Evolutionary conservation across 2,888 invertebrate species (phyloP), one percentile per base, ranked within the genome.

Genomic region (Lepidonotus clava): DNA sequence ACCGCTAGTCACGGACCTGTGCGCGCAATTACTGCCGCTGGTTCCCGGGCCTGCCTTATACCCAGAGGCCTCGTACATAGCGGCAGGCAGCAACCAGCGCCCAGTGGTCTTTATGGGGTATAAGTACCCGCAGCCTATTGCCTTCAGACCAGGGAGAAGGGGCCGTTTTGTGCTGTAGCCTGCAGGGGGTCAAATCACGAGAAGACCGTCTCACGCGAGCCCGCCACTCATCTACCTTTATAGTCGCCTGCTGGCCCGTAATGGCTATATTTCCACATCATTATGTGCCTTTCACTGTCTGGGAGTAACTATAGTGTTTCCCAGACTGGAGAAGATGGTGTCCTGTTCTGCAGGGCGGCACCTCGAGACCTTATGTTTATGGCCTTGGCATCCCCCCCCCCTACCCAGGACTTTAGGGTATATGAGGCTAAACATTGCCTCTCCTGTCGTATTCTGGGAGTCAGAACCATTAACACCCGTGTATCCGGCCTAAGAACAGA

Each of bases 261-360:
- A 61, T 61, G 61, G 61, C 61, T 61, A 61, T 61, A 61, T 61
- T 61, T 61, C 61, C 28, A 61, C 61, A 24, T 61, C 61, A 32
- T 61, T 61, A 61, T 61, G 61, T 24, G 11, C 28, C 61, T 61
- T 28, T 61, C 61, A 61, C 61, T 0, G 24, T 24, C 61, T 11
- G 28, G 1, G 0, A 24, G 61, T 32, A 24, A 24, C 53, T 11
- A 11, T 11, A 53, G 2, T 2, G 53, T n/a, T n/a, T n/a, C n/a
- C n/a, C n/a, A n/a, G n/a, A n/a, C n/a, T n/a, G n/a, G n/a, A n/a
- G n/a, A n/a, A n/a, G n/a, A n/a, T n/a, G n/a, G n/a, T n/a, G n/a
- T n/a, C n/a, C n/a, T n/a, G n/a, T n/a, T n/a, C n/a, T n/a, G n/a
- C n/a, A n/a, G n/a, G n/a, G n/a, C n/a, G n/a, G n/a, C n/a, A n/a